phyloP scores from a whole-genome alignment of 2,113 vertebrate species.

The Rattus rattus region DNA sequence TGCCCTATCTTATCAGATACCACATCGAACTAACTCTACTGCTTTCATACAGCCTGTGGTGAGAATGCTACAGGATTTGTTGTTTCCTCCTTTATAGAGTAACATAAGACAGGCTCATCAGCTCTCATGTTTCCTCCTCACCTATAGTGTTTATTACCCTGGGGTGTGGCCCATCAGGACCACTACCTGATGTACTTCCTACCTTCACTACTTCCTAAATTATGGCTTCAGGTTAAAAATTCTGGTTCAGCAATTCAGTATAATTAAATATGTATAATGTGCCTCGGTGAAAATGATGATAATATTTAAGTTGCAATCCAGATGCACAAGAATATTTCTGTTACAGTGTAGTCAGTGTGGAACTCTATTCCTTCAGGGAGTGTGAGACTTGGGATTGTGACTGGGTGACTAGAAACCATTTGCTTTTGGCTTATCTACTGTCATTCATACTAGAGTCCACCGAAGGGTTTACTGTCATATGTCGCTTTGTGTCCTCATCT shows the following conservation, averaged over 20 bases:
- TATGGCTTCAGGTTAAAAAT: background rate
- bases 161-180: background rate
- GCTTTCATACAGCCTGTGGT: background rate
- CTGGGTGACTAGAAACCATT: background rate
- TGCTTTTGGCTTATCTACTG: background rate
- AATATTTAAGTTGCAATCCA: conserved; percentile 1
- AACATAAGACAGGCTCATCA: background rate
- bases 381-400: conserved; percentile 12
- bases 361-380: background rate
- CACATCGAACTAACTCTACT: background rate
- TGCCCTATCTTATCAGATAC: background rate
- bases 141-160: conserved; percentile 11
- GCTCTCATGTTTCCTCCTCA: background rate
- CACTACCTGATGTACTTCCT: background rate
- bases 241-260: conserved; percentile 35
- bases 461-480: background rate
- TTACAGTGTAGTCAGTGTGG: conserved; percentile 15
- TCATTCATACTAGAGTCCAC: background rate
- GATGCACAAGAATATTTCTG: background rate
- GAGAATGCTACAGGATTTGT: background rate
- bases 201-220: background rate
- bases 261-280: background rate
- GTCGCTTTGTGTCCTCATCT: background rate
- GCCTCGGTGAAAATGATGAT: background rate
- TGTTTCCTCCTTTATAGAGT: background rate